Base-by-base conservation (phyloP, 2,888 invertebrate species). In the Geotrupes spiniger region DNA sequence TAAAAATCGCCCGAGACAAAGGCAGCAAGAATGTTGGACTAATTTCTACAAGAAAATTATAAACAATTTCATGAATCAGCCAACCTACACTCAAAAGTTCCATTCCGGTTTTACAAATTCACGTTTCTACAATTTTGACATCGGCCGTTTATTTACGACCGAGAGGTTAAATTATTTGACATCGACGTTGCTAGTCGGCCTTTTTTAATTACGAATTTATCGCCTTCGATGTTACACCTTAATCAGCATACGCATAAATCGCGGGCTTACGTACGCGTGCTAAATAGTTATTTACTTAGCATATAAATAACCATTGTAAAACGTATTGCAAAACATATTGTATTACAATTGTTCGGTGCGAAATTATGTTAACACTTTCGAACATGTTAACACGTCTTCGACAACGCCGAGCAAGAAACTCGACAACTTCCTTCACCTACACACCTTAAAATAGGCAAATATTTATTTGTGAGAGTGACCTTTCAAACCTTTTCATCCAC, bases 401-500 rank as follows among this genome's bases (percentile, higher is more conserved):
- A 52, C 52, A 50, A 45, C 52, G 41, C 14, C 39, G 46, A 46
- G 25, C 49, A 52, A 46, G 49, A 44, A 46, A 41, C 49, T 11
- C 40, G 41, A 25, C 47, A 37, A 40, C 44, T 47, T 44, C 47
- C 51, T 49, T 40, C 44, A 41, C 44, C 38, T 41, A 46, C 51
- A 46, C 53, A 40, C 40, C 39, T 46, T 40, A 46, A 46, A 39
- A 41, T 43, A 43, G 40, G 45, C 39, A 46, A 52, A 52, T 49
- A 52, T 49, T 49, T 37, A 36, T 38, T 44, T 48, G 49, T 46
- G 51, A 49, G 51, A 47, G 44, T 54, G 53, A 56, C 54, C 58
- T 58, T 56, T 58, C 52, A 51, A 51, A 51, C 53, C 47, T 52
- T 36, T 47, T 41, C 51, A 44, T 53, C 49, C 53, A 55, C 52